Evolutionary conservation across 2,113 vertebrate genomes (phyloP).

Genomic region (Piprites chloris): DNA sequence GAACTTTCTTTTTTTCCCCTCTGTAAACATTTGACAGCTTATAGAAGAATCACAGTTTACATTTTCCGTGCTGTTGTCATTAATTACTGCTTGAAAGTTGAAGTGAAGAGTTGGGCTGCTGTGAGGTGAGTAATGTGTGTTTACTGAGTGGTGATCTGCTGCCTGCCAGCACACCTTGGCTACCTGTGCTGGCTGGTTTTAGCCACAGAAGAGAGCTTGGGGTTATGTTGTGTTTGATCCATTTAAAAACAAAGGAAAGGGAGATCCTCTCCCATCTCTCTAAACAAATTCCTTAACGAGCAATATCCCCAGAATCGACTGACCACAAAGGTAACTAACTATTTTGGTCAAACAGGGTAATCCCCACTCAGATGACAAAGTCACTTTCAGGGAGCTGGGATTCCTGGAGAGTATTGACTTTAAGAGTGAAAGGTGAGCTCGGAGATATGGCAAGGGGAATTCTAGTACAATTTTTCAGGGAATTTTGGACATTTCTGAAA

Average conservation of each 20-base stretch:
- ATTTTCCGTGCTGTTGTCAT: neutral
- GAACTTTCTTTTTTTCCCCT: neutral
- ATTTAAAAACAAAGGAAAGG: neutral
- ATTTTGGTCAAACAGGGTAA: neutral
- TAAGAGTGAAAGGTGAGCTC: neutral
- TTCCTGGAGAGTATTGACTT: neutral
- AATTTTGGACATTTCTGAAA: neutral
- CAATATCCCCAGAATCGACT: neutral
- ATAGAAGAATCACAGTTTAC: neutral
- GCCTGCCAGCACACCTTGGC: conserved; percentile 8
- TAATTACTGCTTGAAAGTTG: neutral
- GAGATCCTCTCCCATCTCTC: neutral
- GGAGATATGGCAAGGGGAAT: neutral
- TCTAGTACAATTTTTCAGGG: neutral
- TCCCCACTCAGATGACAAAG: neutral
- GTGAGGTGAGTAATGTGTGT: neutral
- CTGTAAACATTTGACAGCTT: neutral
- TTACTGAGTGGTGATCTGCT: neutral
- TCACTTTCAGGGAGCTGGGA: neutral
- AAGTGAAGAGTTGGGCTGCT: neutral
- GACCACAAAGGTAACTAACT: neutral
- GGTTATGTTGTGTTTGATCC: neutral
- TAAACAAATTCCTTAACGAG: conserved; percentile 16
- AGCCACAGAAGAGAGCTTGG: conserved; percentile 8
- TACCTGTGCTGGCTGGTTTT: neutral